Evolutionary conservation across 1,140 invertebrate genomes (phyloP).

Genomic region (Saccostrea echinata): DNA sequence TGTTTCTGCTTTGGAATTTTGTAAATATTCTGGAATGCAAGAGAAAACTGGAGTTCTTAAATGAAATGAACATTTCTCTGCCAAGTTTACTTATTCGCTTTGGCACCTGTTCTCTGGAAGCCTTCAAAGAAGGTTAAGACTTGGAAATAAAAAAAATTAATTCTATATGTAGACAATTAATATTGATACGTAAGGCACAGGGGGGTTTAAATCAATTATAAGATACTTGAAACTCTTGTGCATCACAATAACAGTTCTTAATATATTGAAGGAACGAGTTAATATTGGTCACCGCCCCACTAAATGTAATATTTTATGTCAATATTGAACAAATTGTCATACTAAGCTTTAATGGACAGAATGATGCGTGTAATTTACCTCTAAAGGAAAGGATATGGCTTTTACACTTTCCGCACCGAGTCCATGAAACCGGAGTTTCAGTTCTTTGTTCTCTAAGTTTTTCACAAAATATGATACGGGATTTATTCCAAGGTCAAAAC

Average conservation of each 20-base stretch:
- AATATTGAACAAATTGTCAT: background rate
- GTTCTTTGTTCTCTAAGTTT: slow-evolving; percentile 71
- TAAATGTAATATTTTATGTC: slow-evolving; percentile 26
- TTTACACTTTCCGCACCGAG: slow-evolving; percentile 71
- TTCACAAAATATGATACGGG: slow-evolving; percentile 70
- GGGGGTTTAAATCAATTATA: background rate
- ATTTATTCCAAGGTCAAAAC: slow-evolving; percentile 67
- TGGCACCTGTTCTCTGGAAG: background rate
- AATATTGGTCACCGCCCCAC: background rate
- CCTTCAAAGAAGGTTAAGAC: slow-evolving; percentile 7
- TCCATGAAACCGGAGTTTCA: slow-evolving; percentile 75
- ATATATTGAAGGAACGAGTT: background rate
- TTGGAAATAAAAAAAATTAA: background rate
- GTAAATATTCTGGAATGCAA: background rate
- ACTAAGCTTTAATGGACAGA: background rate
- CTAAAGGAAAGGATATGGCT: slow-evolving; percentile 73
- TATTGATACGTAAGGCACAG: background rate
- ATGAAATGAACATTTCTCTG: background rate
- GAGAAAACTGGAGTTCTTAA: background rate
- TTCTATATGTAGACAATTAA: background rate
- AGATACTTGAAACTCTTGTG: background rate
- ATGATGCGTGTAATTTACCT: slow-evolving; percentile 60
- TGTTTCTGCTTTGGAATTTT: background rate
- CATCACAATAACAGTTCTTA: background rate
- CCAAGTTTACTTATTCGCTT: background rate